These are phyloP conservation scores for Achatina immaculata DNA, from an alignment of 1,140 invertebrate species.

Conservation along the genomic window DNA sequence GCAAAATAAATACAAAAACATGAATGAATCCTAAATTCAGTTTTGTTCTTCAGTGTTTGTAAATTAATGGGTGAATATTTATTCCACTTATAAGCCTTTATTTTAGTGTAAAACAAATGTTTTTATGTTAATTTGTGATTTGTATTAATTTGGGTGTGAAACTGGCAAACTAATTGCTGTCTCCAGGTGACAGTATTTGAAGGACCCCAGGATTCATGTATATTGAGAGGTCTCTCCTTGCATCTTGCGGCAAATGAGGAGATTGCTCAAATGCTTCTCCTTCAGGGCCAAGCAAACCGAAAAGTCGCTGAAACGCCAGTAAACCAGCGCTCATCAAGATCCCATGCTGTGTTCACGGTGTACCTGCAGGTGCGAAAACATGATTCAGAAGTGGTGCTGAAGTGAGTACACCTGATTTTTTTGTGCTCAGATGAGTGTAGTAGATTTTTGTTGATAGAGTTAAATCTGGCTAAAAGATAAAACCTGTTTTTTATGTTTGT, in stretches of 20 bases:
- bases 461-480: no score
- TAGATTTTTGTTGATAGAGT: not conserved
- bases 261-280: conserved; percentile 76
- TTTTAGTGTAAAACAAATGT: no score
- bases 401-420: conserved; percentile 41
- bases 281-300: conserved; percentile 76
- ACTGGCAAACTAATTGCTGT: no score
- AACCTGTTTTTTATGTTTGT: no score
- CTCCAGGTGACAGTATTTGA: conserved; percentile 74
- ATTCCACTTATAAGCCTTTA: no score
- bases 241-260: conserved; percentile 75
- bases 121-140: no score
- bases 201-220: conserved; percentile 74
- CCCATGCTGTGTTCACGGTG: conserved; percentile 80
- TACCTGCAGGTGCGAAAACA: conserved; percentile 73
- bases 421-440: not conserved
- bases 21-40: no score
- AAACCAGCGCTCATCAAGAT: conserved; percentile 75
- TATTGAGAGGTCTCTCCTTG: conserved; percentile 76
- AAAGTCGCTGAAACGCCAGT: conserved; percentile 74
- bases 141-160: no score
- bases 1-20: no score
- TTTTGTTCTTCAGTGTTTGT: no score
- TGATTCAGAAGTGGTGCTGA: conserved; percentile 71
- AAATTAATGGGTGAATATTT: no score